A percentile compares a stretch with the other conserved stretches of the same genome.
phyloP scores from a whole-genome alignment of 2,113 vertebrate genomes.

The Pontoporia blainvillei region DNA sequence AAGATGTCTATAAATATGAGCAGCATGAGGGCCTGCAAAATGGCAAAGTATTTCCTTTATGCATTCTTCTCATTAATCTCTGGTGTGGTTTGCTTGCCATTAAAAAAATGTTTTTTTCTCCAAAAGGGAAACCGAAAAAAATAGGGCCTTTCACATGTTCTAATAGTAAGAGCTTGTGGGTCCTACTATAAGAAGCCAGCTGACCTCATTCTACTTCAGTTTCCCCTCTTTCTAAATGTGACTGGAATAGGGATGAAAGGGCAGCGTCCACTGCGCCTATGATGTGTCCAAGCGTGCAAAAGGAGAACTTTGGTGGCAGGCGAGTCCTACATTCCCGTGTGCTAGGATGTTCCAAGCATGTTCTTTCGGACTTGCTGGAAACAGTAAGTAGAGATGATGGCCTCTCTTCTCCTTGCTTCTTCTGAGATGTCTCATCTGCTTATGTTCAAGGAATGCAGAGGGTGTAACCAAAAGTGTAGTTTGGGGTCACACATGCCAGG shows the following conservation, averaged over 20 bases:
- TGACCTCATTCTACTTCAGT: background rate
- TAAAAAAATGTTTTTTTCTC: background rate
- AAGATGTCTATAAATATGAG: background rate
- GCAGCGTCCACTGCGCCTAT: background rate
- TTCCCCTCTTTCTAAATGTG: background rate
- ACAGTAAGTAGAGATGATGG: background rate
- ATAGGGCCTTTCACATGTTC: background rate
- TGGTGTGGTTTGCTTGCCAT: background rate
- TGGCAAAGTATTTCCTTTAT: background rate
- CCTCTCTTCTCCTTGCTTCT: background rate
- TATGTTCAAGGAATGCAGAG: background rate
- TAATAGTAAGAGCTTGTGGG: background rate
- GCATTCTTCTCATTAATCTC: background rate
- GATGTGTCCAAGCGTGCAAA: background rate
- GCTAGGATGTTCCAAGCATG: too few relatives aligned
- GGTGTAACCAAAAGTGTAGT: background rate
- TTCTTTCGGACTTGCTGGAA: background rate
- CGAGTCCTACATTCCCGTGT: accelerated
- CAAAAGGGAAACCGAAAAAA: slow-evolving; percentile 22
- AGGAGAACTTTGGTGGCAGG: background rate
- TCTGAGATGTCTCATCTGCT: background rate
- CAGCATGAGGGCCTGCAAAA: background rate
- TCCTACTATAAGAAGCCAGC: background rate
- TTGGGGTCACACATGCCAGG: too few relatives aligned
- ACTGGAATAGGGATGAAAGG: background rate